Base-by-base conservation (phyloP, 1,140 invertebrate species). In the Ostrea denselamellosa region DNA sequence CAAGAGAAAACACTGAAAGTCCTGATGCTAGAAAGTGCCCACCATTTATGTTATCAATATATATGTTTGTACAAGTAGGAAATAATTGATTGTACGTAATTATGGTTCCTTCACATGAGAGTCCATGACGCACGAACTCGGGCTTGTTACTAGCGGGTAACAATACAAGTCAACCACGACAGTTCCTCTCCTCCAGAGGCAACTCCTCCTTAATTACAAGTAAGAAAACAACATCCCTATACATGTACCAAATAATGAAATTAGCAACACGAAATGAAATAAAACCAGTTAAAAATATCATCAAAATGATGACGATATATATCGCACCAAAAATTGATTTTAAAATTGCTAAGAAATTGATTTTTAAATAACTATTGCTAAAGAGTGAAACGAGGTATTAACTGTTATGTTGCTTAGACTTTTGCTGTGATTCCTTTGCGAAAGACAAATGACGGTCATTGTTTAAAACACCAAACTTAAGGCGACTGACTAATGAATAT, bases 91-190 rank as follows among this genome's bases (percentile, higher is more conserved):
- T 77, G 28, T 28, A 25, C 68, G 22, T 9, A 77, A 77, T 25
- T 28, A 77, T 34, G 0, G 68, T 34, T 77, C 25, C 25, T 25
- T 4, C 12, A 28, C 17, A 62, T 8, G 28, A 77, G 68, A 77
- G 68, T 28, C 68, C 28, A 77, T 77, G 68, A 77, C 68, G 68
- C 68, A 77, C 68, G 68, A 77, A 77, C 22, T 14, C 25, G 14
- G 14, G 10, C 56, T 62, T 62, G 56, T 17, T 19, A 44, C 34
- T 44, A 44, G 34, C 34, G 1, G 1, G 5, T 44, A 62, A n/a
- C 17, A n/a, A 62, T n/a, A 62, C 56, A 5, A 62, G n/a, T 62
- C 56, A 62, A 19, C 56, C 7, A 0, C 19, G 17, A 62, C 17
- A n/a, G 56, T 17, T 62, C 5, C 56, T 62, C 56, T 19, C 56